Percentiles rank a stretch among this genome's conserved stretches.
Evolutionary conservation across 2,888 invertebrate species (phyloP).

Genomic region (Acutogordius australiensis): DNA sequence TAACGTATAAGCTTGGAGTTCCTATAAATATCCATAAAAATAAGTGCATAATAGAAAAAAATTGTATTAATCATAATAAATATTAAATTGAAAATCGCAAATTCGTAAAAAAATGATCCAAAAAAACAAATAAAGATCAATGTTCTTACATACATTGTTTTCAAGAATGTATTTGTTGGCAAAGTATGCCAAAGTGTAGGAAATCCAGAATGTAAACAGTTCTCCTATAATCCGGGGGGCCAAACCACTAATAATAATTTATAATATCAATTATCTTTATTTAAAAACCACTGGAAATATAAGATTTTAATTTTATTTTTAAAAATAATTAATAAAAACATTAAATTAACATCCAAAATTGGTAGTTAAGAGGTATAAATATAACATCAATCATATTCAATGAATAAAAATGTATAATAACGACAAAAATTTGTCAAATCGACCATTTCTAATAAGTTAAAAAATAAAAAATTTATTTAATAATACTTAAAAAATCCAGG

Average conservation of each 20-base stretch:
- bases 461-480: not conserved
- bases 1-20: not conserved
- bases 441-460: too few relatives aligned
- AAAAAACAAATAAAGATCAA: too few relatives aligned
- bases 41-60: too few relatives aligned
- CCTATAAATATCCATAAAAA: not conserved
- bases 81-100: too few relatives aligned
- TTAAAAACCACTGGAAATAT: not conserved
- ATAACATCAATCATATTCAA: not conserved
- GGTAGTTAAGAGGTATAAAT: too few relatives aligned
- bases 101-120: too few relatives aligned
- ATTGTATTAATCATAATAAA: too few relatives aligned
- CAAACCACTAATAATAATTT: constrained; percentile 38
- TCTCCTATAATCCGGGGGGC: constrained; percentile 58
- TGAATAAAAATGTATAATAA: too few relatives aligned
- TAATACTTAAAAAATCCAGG: constrained; percentile 32
- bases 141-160: constrained; percentile 29
- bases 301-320: too few relatives aligned
- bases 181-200: constrained; percentile 42
- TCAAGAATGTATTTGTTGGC: constrained; percentile 49
- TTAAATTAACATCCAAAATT: too few relatives aligned
- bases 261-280: not conserved
- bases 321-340: too few relatives aligned
- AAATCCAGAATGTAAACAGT: constrained; percentile 43
- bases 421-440: not conserved